Evolutionary conservation across 1,140 invertebrate species (phyloP).

Genomic region (Steinernema khuongi): DNA sequence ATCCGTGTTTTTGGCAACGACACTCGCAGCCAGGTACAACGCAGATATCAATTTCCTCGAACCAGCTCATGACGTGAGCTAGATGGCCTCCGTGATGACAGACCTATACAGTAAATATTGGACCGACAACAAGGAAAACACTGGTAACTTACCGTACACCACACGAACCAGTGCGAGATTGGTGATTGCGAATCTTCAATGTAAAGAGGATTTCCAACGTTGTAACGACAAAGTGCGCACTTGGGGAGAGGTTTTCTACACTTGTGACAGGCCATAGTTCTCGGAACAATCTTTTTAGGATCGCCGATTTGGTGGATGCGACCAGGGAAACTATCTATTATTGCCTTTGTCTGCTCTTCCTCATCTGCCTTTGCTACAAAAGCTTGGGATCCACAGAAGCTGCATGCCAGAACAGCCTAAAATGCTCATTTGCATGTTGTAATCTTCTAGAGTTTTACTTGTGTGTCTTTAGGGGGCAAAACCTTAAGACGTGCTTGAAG

Average conservation of each 20-base stretch:
- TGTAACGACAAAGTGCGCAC: background rate
- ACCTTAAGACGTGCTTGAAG: background rate
- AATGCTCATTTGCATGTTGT: background rate
- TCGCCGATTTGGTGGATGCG: background rate
- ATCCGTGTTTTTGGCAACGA: background rate
- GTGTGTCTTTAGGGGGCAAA: background rate
- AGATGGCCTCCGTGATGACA: slow-evolving; percentile 9
- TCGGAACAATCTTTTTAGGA: background rate
- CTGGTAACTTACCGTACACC: background rate
- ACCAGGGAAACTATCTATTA: background rate
- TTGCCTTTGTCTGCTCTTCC: background rate
- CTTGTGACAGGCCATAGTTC: background rate
- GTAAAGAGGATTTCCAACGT: background rate
- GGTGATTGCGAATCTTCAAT: background rate
- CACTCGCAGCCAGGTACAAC: slow-evolving; percentile 1
- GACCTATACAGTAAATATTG: too few species aligned
- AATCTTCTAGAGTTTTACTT: background rate
- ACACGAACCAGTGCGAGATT: background rate
- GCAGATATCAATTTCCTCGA: background rate
- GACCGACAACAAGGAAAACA: background rate
- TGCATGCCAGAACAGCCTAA: slow-evolving; percentile 12
- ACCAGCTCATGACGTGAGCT: background rate
- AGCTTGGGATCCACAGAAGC: background rate
- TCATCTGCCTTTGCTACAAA: background rate
- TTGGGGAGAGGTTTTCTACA: slow-evolving; percentile 6